Base-by-base conservation (phyloP, 2,888 invertebrate genomes). In the Ischnura elegans region DNA sequence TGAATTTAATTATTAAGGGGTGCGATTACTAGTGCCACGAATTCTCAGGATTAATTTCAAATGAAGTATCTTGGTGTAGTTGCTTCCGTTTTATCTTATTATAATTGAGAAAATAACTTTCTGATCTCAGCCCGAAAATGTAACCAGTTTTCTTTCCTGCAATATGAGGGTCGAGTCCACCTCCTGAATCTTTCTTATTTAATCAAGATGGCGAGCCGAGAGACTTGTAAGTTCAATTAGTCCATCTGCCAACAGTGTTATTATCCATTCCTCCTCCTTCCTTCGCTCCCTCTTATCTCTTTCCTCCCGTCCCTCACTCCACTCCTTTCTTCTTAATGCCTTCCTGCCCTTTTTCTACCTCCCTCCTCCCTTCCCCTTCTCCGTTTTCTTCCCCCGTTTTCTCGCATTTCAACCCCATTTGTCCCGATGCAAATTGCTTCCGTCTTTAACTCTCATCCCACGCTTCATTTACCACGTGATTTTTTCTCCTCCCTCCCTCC, bases 371-470 rank as follows among this genome's bases (percentile, higher is more conserved):
- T 55, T 55, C 51, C 42, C 61, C 46, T 43, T 25, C 13, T 29
- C 19, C 43, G 36, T 36, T 10, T 76, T 25, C n/a, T 25, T 16
- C 36, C 76, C 61, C 61, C 29, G 36, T 76, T 76, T 90, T 46
- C 87, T 55, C 90, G 43, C 90, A 90, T 90, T 90, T 90, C 90
- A 90, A 90, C 90, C 61, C 61, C 90, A 90, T 90, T 90, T 90
- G 90, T 90, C 61, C 43, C 61, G 61, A 90, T 66, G 90, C 90
- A 90, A 90, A 90, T 90, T 90, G 90, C 90, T 90, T 90, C 90
- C 90, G 55, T 45, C 61, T 61, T 51, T 66, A 90, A 90, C 90
- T 90, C 90, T 90, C 90, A 90, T 90, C 90, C 43, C 43, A 61
- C 90, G 90, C 61, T 61, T 90, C 90, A 90, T 90, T 90, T 90